Evolutionary conservation across 2,888 invertebrate genomes (phyloP), one percentile per base, ranked within the genome.

Genomic region (Rotaria socialis): DNA sequence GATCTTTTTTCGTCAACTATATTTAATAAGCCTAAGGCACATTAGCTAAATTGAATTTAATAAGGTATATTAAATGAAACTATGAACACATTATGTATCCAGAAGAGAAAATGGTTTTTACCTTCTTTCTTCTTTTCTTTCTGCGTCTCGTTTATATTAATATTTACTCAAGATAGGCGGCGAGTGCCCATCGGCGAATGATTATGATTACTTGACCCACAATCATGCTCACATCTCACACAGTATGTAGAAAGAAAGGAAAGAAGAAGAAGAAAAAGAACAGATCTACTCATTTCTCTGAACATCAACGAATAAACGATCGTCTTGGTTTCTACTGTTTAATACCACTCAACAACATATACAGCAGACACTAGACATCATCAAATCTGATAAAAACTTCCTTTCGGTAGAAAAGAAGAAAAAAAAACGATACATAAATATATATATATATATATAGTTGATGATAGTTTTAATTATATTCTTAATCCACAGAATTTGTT

Each of bases 201-300:
- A 60, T 60, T 60, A 60, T 60, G 60, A 60, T 60, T 60, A 60
- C 60, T 60, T 60, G 60, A 60, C 60, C 60, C 60, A 60, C 60
- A 60, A 60, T 27, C 60, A 60, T 60, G 27, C 60, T 60, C 27
- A 60, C 60, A 60, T 27, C 52, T 52, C 52, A 35, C 35, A 35
- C 35, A 35, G 52, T 52, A 8, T 52, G 16, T 52, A 52, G 16
- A 16, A 52, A 52, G 52, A 14, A 52, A 16, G 16, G 27, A 27
- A 2, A 60, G 19, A 27, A 60, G 24, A 56, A 56, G 56, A 56
- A 56, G 8, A 19, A 56, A 60, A 60, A 27, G 27, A 60, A 60
- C 60, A 60, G 60, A 60, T 60, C 60, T 60, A 60, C 27, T 60
- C 27, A 27, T 60, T 27, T 27, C 14, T 52, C 52, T 52, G 11